Conservation (phyloP, 2,888 invertebrate genomes). For the Ryuthela nishihirai region DNA sequence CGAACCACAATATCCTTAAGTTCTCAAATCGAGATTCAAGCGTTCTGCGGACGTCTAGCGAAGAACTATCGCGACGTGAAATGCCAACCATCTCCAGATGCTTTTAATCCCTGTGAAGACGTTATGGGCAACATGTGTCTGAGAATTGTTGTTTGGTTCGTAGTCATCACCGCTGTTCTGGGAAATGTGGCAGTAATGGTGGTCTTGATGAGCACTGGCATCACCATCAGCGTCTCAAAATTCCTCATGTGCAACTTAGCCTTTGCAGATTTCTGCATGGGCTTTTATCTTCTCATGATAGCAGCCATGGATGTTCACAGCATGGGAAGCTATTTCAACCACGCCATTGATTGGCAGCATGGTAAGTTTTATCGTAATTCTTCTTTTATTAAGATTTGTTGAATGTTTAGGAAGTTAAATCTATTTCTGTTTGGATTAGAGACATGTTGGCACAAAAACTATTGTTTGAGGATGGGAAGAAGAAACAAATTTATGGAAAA, state of each 20-base stretch:
- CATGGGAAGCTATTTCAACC: constrained; percentile 81
- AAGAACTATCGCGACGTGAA: constrained; percentile 48
- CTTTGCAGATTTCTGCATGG: constrained; percentile 83
- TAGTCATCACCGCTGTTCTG: constrained; percentile 72
- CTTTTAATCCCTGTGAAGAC: constrained; percentile 83
- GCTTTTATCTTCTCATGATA: constrained; percentile 69
- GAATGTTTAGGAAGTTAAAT: too few relatives aligned
- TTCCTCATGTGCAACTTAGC: constrained; percentile 79
- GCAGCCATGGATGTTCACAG: constrained; percentile 80
- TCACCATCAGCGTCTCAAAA: constrained; percentile 59
- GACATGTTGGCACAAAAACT: too few relatives aligned
- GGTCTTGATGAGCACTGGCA: constrained; percentile 60
- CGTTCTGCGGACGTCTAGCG: constrained; percentile 53
- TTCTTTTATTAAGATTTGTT: too few relatives aligned
- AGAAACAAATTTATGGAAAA: too few relatives aligned
- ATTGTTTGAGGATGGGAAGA: too few relatives aligned
- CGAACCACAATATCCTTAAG: constrained; percentile 47
- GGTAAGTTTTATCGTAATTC: too few relatives aligned
- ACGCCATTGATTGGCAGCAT: constrained; percentile 85
- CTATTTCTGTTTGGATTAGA: too few relatives aligned
- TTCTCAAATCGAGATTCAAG: constrained; percentile 20
- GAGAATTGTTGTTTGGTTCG: constrained; percentile 79
- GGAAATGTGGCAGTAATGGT: constrained; percentile 78
- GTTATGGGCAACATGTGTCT: constrained; percentile 79
- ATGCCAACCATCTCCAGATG: constrained; percentile 72